Conservation (phyloP, 2,888 invertebrate genomes). For the Cosmia trapezina region DNA sequence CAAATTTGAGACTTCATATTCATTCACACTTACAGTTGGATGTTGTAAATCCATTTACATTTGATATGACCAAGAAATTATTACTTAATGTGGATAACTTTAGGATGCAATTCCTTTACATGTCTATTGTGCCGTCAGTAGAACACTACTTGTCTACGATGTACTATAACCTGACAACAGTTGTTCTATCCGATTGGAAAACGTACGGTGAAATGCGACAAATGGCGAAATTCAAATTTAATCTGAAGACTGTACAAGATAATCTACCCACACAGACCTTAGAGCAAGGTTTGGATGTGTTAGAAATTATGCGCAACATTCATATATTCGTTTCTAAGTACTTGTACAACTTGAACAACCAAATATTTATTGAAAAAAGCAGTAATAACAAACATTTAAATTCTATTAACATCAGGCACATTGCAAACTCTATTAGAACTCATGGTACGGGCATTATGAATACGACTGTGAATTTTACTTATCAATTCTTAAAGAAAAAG, state of each 20-base stretch:
- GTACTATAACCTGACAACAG: conserved; percentile 99
- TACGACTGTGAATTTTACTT: conserved; percentile 97
- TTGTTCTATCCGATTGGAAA: conserved; percentile 99
- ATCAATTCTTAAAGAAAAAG: conserved; percentile 98
- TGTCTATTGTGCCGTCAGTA: conserved; percentile 92
- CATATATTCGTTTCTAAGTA: conserved; percentile 98
- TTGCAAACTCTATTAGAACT: conserved; percentile 98
- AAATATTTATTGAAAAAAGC: conserved; percentile 97
- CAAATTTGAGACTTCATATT: conserved; percentile 97
- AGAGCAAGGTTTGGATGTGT: conserved; percentile 98
- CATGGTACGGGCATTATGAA: conserved; percentile 99
- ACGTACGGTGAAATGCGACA: conserved; percentile 99
- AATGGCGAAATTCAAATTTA: conserved; percentile 96
- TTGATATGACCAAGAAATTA: conserved; percentile 92
- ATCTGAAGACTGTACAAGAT: conserved; percentile 96
- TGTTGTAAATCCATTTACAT: conserved; percentile 93
- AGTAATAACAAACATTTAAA: conserved; percentile 98
- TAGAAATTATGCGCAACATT: conserved; percentile 99
- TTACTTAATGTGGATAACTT: conserved; percentile 91
- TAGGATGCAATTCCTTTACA: conserved; percentile 89
- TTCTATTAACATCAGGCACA: conserved; percentile 98
- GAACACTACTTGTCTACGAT: conserved; percentile 98
- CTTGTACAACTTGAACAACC: conserved; percentile 98
- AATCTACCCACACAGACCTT: conserved; percentile 98
- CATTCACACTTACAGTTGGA: conserved; percentile 96